A percentile compares a stretch with the other conserved stretches of the same genome.
Conservation (phyloP, 2,797 vertebrate species). For the Poecile montanus region DNA sequence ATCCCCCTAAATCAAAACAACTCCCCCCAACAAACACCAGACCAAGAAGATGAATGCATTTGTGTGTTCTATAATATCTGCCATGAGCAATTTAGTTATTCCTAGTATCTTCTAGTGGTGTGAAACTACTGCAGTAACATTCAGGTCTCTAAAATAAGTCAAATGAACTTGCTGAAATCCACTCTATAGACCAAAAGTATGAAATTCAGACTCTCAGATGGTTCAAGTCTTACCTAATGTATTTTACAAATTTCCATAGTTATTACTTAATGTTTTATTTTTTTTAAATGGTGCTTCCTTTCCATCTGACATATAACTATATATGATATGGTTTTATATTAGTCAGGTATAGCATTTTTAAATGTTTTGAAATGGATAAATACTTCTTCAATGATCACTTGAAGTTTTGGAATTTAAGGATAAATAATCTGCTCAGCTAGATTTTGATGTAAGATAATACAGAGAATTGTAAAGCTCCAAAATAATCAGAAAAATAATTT, state of each 20-base stretch:
- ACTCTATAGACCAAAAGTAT: background rate
- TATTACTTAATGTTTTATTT: background rate
- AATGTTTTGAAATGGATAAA: background rate
- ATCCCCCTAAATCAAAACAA: background rate
- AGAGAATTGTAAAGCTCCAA: background rate
- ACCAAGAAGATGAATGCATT: background rate
- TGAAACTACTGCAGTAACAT: background rate
- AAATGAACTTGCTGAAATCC: background rate
- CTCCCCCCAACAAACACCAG: background rate
- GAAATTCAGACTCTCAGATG: background rate
- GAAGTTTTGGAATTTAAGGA: background rate
- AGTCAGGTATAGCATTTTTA: background rate
- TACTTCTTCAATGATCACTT: background rate
- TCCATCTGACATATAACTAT: background rate
- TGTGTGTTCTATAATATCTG: background rate
- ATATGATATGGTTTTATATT: background rate
- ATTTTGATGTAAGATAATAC: background rate
- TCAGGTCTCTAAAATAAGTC: background rate
- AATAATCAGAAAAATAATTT: background rate
- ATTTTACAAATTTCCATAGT: background rate
- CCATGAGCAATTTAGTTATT: background rate
- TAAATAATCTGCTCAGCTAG: background rate
- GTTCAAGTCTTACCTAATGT: background rate
- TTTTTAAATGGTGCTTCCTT: background rate
- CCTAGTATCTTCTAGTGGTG: background rate